Base-by-base conservation (phyloP, 2,888 invertebrate species). In the Tipula lateralis region DNA sequence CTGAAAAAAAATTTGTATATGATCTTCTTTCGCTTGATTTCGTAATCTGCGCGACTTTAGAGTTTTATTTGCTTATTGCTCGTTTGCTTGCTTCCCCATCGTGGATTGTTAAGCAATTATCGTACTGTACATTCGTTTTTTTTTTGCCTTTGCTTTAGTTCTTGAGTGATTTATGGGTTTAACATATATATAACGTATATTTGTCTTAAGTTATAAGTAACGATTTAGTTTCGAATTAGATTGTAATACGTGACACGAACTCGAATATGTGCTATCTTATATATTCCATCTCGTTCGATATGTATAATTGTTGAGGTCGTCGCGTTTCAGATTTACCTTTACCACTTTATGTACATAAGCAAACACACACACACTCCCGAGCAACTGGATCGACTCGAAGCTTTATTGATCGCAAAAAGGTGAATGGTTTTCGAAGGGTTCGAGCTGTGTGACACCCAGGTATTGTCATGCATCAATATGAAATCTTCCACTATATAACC, bases 41-140 rank as follows among this genome's bases (percentile, higher is more conserved):
- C 66, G 66, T 66, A 66, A 66, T 66, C 66, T 12, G 13, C 66
- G 24, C 24, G 66, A 24, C 19, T 66, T 9, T 24, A 66, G 24
- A 66, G 24, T 66, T 66, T 24, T 66, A 66, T 66, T 66, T 66
- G 24, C 66, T 24, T 66, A 39, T 44, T 44, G 9, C 9, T 36
- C 16, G 44, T 16, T 39, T 44, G 9, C 1, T 66, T 66, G 24
- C 66, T 24, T 66, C 24, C 44, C n/a, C 66, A 66, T 66, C 66
- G 66, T 66, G 66, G 66, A 66, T 66, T 66, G 66, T 66, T 66
- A 66, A 66, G 66, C 66, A 66, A 66, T 66, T 66, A 66, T 50
- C 7, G 66, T 66, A 66, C 66, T 66, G 66, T 24, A 66, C 66
- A 66, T 66, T 24, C n/a, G n/a, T n/a, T n/a, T n/a, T n/a, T 24